Evolutionary conservation across 2,888 invertebrate species (phyloP), one percentile per base, ranked within the genome.

Genomic region (Napeogenes sylphis): DNA sequence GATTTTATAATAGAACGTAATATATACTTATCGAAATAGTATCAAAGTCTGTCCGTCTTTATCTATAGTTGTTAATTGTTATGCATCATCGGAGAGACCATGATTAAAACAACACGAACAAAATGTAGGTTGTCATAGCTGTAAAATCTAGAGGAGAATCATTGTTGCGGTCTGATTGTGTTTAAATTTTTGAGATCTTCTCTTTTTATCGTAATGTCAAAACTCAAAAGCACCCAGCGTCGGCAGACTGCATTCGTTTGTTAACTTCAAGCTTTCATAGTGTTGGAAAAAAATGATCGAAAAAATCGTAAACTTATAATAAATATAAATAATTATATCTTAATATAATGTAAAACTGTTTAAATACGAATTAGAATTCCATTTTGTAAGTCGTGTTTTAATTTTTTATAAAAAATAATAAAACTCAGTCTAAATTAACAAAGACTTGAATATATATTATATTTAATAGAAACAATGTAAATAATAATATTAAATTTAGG

Each of bases 41-140:
- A 10, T 3, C 42, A 12, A 42, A 42, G 42, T 42, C 42, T 21
- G 21, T 3, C 42, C 42, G 12, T 42, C 42, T 42, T 42, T 10
- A 42, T 2, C 8, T 42, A 42, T 42, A 42, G 21, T 42, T 2
- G 3, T 0, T 10, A 8, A 10, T 6, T 30, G 51, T 51, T 51
- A 51, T 51, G 51, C 51, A 30, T 51, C 51, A 51, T 51, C 30
- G 51, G 10, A 51, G 47, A 47, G 6, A 6, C 30, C 10, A 10
- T n/a, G n/a, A n/a, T 51, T 8, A 8, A 51, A 51, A 30, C 2
- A 51, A 30, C 30, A 10, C 30, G 21, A 42, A 38, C 38, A 47
- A 47, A 51, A 51, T 51, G 51, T 51, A 51, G 51, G 51, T 51
- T 51, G 51, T 51, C 42, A 10, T 42, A 51, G n/a, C 51, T 51